These are phyloP conservation scores for Chrysogorgia sp. DNA, from an alignment of 92 coral and sea anemone genomes.

Conservation along the genomic window DNA sequence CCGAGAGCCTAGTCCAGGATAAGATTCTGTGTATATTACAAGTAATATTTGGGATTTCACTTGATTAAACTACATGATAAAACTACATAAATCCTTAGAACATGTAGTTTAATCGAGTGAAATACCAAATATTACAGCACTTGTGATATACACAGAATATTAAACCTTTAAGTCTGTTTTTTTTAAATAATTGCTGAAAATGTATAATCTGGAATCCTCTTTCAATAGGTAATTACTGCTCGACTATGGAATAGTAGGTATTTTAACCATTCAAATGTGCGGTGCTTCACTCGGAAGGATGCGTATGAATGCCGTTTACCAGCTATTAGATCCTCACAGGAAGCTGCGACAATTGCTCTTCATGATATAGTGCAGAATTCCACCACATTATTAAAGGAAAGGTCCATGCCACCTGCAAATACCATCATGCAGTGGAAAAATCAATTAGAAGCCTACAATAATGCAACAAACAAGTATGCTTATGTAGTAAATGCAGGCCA, in stretches of 20 bases:
- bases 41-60: too few species aligned
- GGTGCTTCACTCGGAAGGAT: background rate
- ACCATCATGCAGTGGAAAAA: background rate
- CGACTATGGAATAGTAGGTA: background rate
- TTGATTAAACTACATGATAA: too few species aligned
- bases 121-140: too few species aligned
- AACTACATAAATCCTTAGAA: too few species aligned
- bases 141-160: too few species aligned
- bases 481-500: background rate
- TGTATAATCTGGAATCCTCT: too few species aligned
- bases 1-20: too few species aligned
- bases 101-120: too few species aligned
- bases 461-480: background rate
- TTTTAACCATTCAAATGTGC: background rate
- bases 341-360: background rate
- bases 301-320: background rate
- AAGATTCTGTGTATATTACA: too few species aligned
- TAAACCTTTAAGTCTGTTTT: too few species aligned
- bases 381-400: background rate
- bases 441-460: background rate
- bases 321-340: background rate
- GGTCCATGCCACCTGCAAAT: background rate
- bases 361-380: background rate
- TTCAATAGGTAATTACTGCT: too few species aligned
- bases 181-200: too few species aligned